Base-by-base conservation (phyloP, 2,797 vertebrate species). In the Cossypha polioptera region DNA sequence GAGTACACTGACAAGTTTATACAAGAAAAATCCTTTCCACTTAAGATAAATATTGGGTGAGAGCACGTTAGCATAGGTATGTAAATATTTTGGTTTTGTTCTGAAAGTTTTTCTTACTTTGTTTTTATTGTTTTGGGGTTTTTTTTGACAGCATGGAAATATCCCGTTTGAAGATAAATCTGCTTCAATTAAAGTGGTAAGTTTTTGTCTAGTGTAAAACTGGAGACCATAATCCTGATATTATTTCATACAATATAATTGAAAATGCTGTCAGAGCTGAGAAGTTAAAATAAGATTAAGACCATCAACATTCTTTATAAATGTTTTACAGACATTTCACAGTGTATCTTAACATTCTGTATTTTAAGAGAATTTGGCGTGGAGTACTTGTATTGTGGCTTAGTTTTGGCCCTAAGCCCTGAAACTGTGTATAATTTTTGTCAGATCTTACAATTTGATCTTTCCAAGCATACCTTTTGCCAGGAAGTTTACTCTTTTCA, bases 171-270 rank as follows among this genome's bases (percentile, higher is more conserved):
- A 98, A 97, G 98, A 99, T 63, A 97, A 98, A 93, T 97, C 96
- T 96, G 97, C 98, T 57, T 98, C 98, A 94, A 83, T 99, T 89
- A 98, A 98, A 97, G 99, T 99, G 98, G 99, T 99, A 97, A 99
- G 99, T 96, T 86, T 86, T 81, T 75, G 42, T 88, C 36, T 68
- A 18, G 28, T 20, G 5, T 80, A 72, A 51, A 83, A 72, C 69
- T 81, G 33, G 55, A 76, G 84, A 43, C 11, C 26, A 16, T 86
- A 65, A 63, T 82, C 2, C 2, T 45, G 20, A 63, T 78, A 21
- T 48, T 66, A 38, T 82, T 93, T 81, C 38, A 25, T 72, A 36
- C n/a, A 67, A 2, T 36, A 15, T 83, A 62, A 80, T 48, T 61
- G 33, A 63, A 77, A 61, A 47, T 81, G 31, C 38, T 61, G 11